Base-by-base conservation (phyloP, 35 echinoderm and acorn worm species). In the Apostichopus californicus region DNA sequence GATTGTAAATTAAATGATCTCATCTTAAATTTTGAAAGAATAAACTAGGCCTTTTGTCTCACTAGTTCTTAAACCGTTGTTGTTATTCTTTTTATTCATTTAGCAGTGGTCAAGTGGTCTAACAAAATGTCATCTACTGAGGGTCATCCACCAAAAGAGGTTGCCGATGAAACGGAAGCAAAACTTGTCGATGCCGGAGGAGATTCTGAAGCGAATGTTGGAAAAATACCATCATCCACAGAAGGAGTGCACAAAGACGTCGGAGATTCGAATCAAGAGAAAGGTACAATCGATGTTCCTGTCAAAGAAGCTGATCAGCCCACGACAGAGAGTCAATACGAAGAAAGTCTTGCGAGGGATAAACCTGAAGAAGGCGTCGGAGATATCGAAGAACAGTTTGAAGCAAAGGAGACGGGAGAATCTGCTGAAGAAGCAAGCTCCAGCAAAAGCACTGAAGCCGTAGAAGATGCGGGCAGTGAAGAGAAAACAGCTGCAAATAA, bases 101-200 rank as follows among this genome's bases (percentile, higher is more conserved):
- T n/a, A 18, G n/a, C 71, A 75, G 71, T 75, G 71, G 20, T 22
- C 15, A n/a, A n/a, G 15, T 22, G 15, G 6, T 75, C 17, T 75
- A 7, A 75, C 3, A 85, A 0, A 85, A 60, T 85, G 81, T n/a
- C 81, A 85, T 85, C 81, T 5, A 24, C 17, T 85, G 81, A 83
- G 28, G 46, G n/a, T 22, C 71, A 75, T 20, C 71, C 71, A 13
- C 71, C 71, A 18, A 75, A 75, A 75, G 17, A 75, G 71, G 58
- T 61, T 9, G 58, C 58, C 10, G 58, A 61, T 61, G 58, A 61
- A 5, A 12, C 13, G 24, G 71, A 75, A n/a, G 6, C 71, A 75
- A 22, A 20, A 75, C 14, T 22, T n/a, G 71, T 75, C 3, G 7
- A 18, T 14, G 71, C 17, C 3, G 71, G 71, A 20, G 71, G 71